phyloP scores from a whole-genome alignment of 2,113 vertebrate species.

The Rhinopomastus cyanomelas region DNA sequence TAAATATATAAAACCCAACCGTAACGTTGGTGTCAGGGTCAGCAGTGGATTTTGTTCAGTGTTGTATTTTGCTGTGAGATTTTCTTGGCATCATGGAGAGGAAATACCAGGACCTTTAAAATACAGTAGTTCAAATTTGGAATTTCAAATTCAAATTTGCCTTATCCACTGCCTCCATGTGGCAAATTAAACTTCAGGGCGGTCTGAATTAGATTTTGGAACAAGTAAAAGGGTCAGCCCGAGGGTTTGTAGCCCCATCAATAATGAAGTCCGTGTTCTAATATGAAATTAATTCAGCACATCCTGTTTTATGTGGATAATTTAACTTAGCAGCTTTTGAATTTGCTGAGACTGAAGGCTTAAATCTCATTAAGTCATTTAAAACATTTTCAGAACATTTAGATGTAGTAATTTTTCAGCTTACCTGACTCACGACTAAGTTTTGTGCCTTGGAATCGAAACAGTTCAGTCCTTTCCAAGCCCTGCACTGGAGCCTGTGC shows the following conservation, averaged over 20 bases:
- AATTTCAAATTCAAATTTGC: too few relatives aligned
- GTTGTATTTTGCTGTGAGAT: neutral
- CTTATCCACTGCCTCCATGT: neutral
- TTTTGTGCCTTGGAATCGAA: neutral
- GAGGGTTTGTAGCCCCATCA: neutral
- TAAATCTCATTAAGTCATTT: neutral
- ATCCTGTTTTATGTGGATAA: conserved; percentile 21
- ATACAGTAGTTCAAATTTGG: neutral
- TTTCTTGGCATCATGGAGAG: neutral
- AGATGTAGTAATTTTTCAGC: neutral
- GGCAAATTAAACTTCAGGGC: neutral
- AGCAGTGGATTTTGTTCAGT: neutral
- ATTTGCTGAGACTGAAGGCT: neutral
- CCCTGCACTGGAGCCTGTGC: neutral
- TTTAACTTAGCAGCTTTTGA: neutral
- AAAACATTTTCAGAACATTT: neutral
- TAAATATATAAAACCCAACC: too few relatives aligned
- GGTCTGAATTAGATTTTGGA: neutral
- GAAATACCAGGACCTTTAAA: neutral
- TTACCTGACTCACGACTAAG: neutral
- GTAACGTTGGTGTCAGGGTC: neutral
- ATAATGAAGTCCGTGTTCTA: neutral
- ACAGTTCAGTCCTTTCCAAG: neutral
- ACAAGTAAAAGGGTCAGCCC: neutral
- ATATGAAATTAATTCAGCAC: conserved; percentile 38